Base-by-base conservation (phyloP, 2,113 vertebrate genomes). In the Oryzias javanicus region DNA sequence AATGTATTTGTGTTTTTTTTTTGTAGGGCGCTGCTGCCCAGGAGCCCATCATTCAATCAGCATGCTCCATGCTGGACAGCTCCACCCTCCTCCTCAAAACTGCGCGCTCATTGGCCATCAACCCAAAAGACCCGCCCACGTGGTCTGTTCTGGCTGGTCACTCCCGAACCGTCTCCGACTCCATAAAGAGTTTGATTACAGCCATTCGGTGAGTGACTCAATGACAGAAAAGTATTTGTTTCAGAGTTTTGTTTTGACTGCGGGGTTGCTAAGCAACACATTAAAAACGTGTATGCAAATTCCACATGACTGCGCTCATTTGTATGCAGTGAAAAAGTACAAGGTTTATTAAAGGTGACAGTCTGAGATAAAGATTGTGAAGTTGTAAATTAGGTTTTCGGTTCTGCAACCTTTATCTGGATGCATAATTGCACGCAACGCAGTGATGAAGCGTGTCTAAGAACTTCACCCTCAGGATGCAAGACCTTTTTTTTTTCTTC, bases 161-260 rank as follows among this genome's bases (percentile, higher is more conserved):
- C 68, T 99, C 97, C 2, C 95, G 97, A 40, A 98, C 95, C 0
- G 97, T 99, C 60, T 99, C 97, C 0, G 97, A 99, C 87, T 98
- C 97, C 56, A 99, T 99, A 81, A 99, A 99, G 89, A 92, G 94
- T 70, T 95, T 99, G 68, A 99, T 99, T 83, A 99, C 96, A 0
- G 95, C 97, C 42, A 99, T 99, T 87, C 93, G 97, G 97, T 99
- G 61, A 66, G 91, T 81, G n/a, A 70, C 25, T 27, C 25, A 27
- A 27, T 27, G 48, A 4, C 0, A 13, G 22, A 10, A n/a, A 35
- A 35, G 35, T 35, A 35, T 10, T 35, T 35, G 35, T 12, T 35
- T 35, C 1, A 35, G 8, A 35, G 35, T 10, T 35, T 35, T 35
- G 35, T 12, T 35, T 35, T 27, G 8, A 35, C 8, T 35, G 35